A percentile compares a stretch with the other conserved stretches of the same genome.
Evolutionary conservation across 2,888 invertebrate species (phyloP).

Genomic region (Acrobasis repandana): DNA sequence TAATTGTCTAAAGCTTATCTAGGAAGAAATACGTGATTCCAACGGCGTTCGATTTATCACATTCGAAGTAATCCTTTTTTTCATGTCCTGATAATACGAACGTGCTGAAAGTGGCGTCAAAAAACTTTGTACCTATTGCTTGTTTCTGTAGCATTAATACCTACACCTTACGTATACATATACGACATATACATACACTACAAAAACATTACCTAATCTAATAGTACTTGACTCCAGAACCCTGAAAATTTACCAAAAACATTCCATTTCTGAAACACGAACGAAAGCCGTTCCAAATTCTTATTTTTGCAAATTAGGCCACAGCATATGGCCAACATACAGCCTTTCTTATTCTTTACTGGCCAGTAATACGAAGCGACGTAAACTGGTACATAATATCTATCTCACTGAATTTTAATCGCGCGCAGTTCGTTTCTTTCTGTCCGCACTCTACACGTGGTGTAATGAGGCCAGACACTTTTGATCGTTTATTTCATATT

Average conservation of each 20-base stretch:
- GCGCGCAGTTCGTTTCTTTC: background rate
- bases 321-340: background rate
- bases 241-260: too few relatives aligned
- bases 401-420: conserved; percentile 4
- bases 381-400: conserved; percentile 12
- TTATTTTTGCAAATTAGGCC: background rate
- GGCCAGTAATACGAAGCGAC: background rate
- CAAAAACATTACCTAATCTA: too few relatives aligned
- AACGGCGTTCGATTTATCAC: background rate
- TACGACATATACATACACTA: too few relatives aligned
- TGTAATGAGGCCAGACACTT: conserved; percentile 11
- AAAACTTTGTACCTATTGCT: too few relatives aligned
- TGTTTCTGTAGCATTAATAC: too few relatives aligned
- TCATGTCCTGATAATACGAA: background rate
- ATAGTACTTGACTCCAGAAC: too few relatives aligned
- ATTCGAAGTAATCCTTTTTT: background rate
- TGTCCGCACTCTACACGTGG: conserved; percentile 11
- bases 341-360: background rate
- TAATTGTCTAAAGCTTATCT: background rate
- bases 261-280: too few relatives aligned
- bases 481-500: conserved; percentile 5
- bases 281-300: too few relatives aligned
- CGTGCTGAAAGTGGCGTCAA: background rate
- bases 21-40: background rate
- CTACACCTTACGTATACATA: too few relatives aligned